Evolutionary conservation across 2,888 invertebrate species (phyloP), one percentile per base, ranked within the genome.

Genomic region (Nowickia ferox): DNA sequence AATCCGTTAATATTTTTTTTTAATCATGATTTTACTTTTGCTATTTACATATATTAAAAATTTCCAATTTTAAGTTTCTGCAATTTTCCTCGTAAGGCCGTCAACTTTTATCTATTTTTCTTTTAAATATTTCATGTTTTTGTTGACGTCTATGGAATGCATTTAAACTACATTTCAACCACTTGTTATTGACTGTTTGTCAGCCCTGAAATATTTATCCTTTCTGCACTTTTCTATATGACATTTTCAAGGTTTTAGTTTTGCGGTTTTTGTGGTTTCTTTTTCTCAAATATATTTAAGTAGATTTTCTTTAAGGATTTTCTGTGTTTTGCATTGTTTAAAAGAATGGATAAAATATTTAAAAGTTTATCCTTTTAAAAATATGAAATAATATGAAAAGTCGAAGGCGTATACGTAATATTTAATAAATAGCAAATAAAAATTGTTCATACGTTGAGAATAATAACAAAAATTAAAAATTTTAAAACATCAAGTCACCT

Each of bases 191-290:
- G 66, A 66, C 59, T 59, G 72, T 69, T 69, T 53, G 46, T 59
- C 76, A 53, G 42, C 63, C 72, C 30, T 72, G 72, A 72, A 72
- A 13, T 55, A 46, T 66, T 76, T 76, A 65, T 48, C 30, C 40
- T 55, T 57, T 59, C 44, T 77, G 0, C 19, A 17, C 30, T 51
- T 15, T 46, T 57, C 19, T 59, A 10, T 72, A n/a, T 59, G 59
- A 59, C 59, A 59, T 17, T 46, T 46, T 46, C 57, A 72, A 72
- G 72, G 72, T 59, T 46, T 19, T 30, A 46, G 44, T n/a, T 19
- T 17, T 55, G 17, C 8, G 19, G 40, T 40, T 15, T 55, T 44
- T 42, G 15, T 22, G 44, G 0, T 22, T 44, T 11, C 8, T 6
- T 15, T 42, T 3, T 55, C 9, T 42, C 15, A 40, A 53, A 30